Evolutionary conservation across 2,888 invertebrate genomes (phyloP).

Genomic region (Phorcus lineatus): DNA sequence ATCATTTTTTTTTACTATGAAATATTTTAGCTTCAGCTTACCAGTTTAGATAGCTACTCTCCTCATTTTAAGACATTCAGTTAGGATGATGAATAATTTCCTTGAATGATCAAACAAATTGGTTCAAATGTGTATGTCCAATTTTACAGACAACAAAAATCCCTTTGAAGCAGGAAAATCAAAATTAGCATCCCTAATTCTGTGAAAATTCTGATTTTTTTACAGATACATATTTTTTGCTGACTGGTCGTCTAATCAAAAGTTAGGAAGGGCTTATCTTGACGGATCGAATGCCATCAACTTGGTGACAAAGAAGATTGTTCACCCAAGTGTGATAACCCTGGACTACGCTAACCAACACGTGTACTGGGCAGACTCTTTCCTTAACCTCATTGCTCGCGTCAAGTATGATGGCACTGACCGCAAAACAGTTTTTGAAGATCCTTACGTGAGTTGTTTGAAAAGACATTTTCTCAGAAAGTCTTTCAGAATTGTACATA

Average conservation of each 20-base stretch:
- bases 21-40: too few species aligned
- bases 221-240: conserved; percentile 90
- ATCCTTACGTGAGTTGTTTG: conserved; percentile 38
- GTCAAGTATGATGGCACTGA: conserved; percentile 85
- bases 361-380: conserved; percentile 91
- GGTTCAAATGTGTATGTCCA: too few species aligned
- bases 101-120: too few species aligned
- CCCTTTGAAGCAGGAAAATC: too few species aligned
- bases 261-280: conserved; percentile 89
- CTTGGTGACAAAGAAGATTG: conserved; percentile 82
- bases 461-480: not conserved
- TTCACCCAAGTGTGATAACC: conserved; percentile 89
- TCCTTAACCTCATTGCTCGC: conserved; percentile 79
- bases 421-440: conserved; percentile 45
- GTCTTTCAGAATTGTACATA: too few species aligned
- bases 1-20: too few species aligned
- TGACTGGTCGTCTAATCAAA: conserved; percentile 87
- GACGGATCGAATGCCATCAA: conserved; percentile 84
- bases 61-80: too few species aligned
- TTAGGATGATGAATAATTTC: too few species aligned
- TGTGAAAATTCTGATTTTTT: conserved; percentile 5
- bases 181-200: too few species aligned
- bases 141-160: too few species aligned
- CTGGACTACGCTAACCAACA: conserved; percentile 84
- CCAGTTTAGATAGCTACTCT: too few species aligned